A percentile compares a stretch with the other conserved stretches of the same genome.
Evolutionary conservation across 1,140 invertebrate species (phyloP).

Genomic region (Trichogramma pretiosum): DNA sequence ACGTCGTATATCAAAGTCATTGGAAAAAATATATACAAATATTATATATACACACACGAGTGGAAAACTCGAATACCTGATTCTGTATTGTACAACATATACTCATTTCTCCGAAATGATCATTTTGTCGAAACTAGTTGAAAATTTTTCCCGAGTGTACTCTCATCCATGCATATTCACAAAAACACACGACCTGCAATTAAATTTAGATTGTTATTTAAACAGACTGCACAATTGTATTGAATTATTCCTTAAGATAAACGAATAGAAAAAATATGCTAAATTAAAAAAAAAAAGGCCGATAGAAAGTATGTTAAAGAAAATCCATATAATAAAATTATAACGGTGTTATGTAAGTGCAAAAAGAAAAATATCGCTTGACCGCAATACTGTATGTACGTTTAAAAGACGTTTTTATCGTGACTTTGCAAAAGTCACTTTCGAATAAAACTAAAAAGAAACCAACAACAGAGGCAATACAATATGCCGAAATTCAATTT

Average conservation of each 20-base stretch:
- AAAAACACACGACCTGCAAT: slow-evolving; percentile 23
- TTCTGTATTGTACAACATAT: slow-evolving; percentile 8
- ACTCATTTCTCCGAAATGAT: slow-evolving; percentile 14
- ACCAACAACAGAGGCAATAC: too few species aligned
- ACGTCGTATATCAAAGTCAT: too few species aligned
- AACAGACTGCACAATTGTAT: slow-evolving; percentile 17
- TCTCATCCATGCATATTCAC: too few species aligned
- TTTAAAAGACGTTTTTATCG: slow-evolving; percentile 8
- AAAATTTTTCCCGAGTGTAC: slow-evolving; percentile 17
- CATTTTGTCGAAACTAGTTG: slow-evolving; percentile 17
- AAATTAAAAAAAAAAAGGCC: slow-evolving; percentile 4
- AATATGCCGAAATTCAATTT: too few species aligned
- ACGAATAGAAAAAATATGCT: slow-evolving; percentile 5
- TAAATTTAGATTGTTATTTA: slow-evolving; percentile 24
- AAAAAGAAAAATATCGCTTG: slow-evolving; percentile 6
- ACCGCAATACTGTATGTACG: neutral
- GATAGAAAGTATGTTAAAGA: slow-evolving; percentile 17
- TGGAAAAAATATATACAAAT: slow-evolving; percentile 9
- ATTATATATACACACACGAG: slow-evolving; percentile 1
- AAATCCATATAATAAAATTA: slow-evolving; percentile 6
- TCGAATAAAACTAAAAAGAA: slow-evolving; percentile 2
- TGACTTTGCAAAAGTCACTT: slow-evolving; percentile 6
- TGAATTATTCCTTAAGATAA: slow-evolving; percentile 5
- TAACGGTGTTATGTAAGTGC: slow-evolving; percentile 16
- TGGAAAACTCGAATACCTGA: slow-evolving; percentile 16